phyloP scores from a whole-genome alignment of 1,140 invertebrate species.

The Phocides pigmalion region DNA sequence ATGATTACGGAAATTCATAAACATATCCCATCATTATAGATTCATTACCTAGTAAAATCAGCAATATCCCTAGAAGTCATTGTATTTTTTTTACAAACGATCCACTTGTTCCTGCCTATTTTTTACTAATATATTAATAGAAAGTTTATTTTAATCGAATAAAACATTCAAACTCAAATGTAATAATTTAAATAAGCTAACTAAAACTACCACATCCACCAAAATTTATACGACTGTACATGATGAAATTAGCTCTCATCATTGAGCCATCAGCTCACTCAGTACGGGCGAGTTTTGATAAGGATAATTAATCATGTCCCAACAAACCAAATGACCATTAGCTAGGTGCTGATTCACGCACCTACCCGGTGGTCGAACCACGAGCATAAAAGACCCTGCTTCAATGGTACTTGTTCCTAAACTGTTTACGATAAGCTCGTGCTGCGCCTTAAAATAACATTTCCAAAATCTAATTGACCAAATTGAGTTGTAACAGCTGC shows the following conservation, averaged over 20 bases:
- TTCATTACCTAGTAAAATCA: too few relatives aligned
- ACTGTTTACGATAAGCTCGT: slow-evolving; percentile 31
- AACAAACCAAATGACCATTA: slow-evolving; percentile 76
- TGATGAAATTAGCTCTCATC: slow-evolving; percentile 60
- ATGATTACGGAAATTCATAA: too few relatives aligned
- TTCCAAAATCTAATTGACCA: slow-evolving; percentile 31
- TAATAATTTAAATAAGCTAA: background rate
- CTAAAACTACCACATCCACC: slow-evolving; percentile 26
- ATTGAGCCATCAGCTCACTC: slow-evolving; percentile 64
- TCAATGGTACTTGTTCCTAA: slow-evolving; percentile 41
- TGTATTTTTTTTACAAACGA: too few relatives aligned
- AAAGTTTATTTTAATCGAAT: too few relatives aligned
- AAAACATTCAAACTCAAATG: too few relatives aligned
- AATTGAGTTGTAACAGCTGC: slow-evolving; percentile 49
- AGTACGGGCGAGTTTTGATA: slow-evolving; percentile 62
- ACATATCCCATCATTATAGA: too few relatives aligned
- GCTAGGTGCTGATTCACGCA: slow-evolving; percentile 67
- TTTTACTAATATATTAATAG: too few relatives aligned
- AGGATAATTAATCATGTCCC: slow-evolving; percentile 75
- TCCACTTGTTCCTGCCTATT: too few relatives aligned
- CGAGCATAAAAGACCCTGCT: slow-evolving; percentile 38
- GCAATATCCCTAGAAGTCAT: too few relatives aligned
- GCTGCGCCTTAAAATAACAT: slow-evolving; percentile 45
- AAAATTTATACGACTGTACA: slow-evolving; percentile 15
- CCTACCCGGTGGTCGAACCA: slow-evolving; percentile 59